These are phyloP conservation scores for Salmo trutta DNA, from an alignment of 2,797 vertebrate genomes.

Conservation along the genomic window DNA sequence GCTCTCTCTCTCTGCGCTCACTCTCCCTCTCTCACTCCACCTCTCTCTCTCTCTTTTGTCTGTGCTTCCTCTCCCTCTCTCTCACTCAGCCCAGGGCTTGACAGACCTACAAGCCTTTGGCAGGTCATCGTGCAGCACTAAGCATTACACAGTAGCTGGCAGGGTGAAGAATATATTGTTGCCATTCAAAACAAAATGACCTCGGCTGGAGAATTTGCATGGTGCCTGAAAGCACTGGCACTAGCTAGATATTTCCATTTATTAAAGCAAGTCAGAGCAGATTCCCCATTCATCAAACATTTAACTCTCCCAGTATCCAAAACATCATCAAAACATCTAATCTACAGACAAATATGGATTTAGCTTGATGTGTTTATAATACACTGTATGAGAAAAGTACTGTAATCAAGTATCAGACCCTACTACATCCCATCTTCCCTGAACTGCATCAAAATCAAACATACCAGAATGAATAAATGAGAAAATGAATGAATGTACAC, in stretches of 20 bases:
- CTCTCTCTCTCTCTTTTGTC: conserved; percentile 7
- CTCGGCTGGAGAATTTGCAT: background rate
- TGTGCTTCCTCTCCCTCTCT: background rate
- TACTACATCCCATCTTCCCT: background rate
- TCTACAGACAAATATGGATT: background rate
- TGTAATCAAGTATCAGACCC: background rate
- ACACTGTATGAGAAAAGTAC: background rate
- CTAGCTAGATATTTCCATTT: conserved; percentile 1
- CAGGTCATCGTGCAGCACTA: conserved; percentile 12
- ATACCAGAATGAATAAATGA: background rate
- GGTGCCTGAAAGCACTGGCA: conserved; percentile 3
- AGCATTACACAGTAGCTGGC: conserved; percentile 17
- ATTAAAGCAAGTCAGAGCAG: conserved; percentile 6
- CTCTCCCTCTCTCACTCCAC: too few species aligned
- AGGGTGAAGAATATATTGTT: conserved; percentile 14
- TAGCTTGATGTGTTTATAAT: background rate
- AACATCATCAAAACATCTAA: background rate
- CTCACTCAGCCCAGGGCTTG: conserved; percentile 9
- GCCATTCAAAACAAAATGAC: conserved; percentile 33
- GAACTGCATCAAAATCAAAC: background rate
- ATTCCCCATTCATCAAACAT: conserved; percentile 19
- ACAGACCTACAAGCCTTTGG: conserved; percentile 31
- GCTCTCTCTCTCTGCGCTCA: too few species aligned
- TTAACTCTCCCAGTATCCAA: background rate
- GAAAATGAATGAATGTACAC: background rate